Conservation (phyloP, 30 jellyfish, hydroid and myxozoan species). For the Cassiopea andromeda region DNA sequence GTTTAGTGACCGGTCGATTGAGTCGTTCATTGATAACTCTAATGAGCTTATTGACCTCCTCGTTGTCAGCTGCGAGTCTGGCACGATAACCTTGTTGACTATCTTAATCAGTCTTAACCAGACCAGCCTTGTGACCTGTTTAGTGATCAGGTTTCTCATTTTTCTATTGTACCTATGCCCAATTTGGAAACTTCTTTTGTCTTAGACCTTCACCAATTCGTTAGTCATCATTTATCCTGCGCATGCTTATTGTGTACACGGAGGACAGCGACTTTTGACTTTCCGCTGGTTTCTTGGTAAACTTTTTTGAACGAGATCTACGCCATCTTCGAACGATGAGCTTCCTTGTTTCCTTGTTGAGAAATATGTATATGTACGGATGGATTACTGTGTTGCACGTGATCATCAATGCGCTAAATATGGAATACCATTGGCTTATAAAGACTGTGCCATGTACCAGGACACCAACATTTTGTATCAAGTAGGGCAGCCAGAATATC, state of each 20-base stretch:
- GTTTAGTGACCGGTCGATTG: too few relatives aligned
- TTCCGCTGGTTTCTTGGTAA: conserved; percentile 2
- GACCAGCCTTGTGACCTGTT: too few relatives aligned
- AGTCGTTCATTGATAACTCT: too few relatives aligned
- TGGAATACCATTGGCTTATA: neutral
- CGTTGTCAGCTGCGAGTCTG: too few relatives aligned
- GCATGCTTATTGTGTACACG: conserved; percentile 24
- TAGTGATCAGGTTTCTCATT: neutral
- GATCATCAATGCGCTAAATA: conserved; percentile 33
- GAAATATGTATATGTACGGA: conserved; percentile 49
- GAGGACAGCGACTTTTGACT: conserved; percentile 10
- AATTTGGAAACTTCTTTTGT: neutral
- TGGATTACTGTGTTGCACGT: conserved; percentile 34
- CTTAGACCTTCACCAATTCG: neutral
- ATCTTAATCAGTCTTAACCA: too few relatives aligned
- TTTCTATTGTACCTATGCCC: neutral
- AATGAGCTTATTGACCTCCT: too few relatives aligned
- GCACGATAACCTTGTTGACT: too few relatives aligned
- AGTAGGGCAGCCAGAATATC: conserved; percentile 51
- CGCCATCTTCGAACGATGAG: conserved; percentile 25
- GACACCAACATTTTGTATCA: conserved; percentile 8
- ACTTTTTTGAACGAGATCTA: conserved; percentile 7
- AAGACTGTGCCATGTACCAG: conserved; percentile 7
- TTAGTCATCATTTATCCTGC: neutral
- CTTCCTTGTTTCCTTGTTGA: conserved; percentile 46